These are phyloP conservation scores for Anguilla anguilla DNA, from an alignment of 2,797 vertebrate species.

Conservation along the genomic window DNA sequence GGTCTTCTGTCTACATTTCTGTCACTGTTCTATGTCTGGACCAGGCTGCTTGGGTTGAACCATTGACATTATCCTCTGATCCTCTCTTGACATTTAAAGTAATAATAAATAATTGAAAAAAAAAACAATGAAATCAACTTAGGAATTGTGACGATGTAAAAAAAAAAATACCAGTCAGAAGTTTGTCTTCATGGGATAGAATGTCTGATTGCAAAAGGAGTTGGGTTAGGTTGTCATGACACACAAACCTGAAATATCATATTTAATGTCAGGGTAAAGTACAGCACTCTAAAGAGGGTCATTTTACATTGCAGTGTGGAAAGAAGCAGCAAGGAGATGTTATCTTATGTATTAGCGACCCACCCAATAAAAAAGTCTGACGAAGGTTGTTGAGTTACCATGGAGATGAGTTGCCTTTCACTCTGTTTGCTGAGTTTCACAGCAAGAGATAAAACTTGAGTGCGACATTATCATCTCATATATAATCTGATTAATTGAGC, in stretches of 20 bases:
- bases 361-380: neutral
- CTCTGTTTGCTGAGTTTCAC: neutral
- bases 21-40: neutral
- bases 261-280: slow-evolving; percentile 17
- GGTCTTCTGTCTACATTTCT: neutral
- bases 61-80: slow-evolving; percentile 21
- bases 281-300: neutral
- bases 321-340: neutral
- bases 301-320: neutral
- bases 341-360: neutral
- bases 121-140: slow-evolving; percentile 41
- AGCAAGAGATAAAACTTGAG: neutral
- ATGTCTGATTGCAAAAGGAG: neutral
- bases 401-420: neutral
- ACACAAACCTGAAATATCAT: slow-evolving; percentile 20
- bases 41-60: slow-evolving; percentile 33
- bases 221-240: slow-evolving; percentile 26
- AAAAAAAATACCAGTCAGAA: neutral
- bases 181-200: slow-evolving; percentile 13
- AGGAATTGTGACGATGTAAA: slow-evolving; percentile 29
- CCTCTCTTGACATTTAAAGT: neutral
- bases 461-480: neutral
- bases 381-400: neutral
- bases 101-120: too few species aligned
- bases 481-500: neutral